Percentiles rank a stretch among this genome's conserved stretches.
Conservation (phyloP, 2,888 invertebrate genomes). For the Coremacera marginata region DNA sequence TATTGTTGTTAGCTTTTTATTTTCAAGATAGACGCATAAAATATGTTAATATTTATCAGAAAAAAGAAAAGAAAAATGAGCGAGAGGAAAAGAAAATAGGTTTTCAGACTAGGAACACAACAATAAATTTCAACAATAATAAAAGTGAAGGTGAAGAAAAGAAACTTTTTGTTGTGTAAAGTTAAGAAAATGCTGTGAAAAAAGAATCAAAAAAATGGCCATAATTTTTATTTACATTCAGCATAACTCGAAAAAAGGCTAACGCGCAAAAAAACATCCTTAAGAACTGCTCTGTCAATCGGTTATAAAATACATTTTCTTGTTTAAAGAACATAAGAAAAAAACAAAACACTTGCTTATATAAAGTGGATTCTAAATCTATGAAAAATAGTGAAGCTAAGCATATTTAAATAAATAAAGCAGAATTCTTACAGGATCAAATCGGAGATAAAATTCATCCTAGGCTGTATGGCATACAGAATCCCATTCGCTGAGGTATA, state of each 20-base stretch:
- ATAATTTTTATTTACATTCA: background rate
- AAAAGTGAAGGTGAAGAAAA: slow-evolving; percentile 28
- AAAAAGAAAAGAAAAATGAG: background rate
- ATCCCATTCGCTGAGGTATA: too few species aligned
- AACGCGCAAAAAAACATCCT: background rate
- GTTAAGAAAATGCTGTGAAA: background rate
- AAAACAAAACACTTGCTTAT: too few species aligned
- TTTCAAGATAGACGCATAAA: slow-evolving; percentile 23
- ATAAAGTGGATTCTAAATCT: too few species aligned
- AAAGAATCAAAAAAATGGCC: background rate
- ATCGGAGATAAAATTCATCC: too few species aligned
- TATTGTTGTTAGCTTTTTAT: background rate
- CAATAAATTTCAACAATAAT: slow-evolving; percentile 26
- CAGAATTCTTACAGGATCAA: too few species aligned
- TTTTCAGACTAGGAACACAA: background rate
- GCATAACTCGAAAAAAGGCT: background rate
- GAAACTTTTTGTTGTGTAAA: background rate
- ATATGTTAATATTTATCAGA: slow-evolving; percentile 21
- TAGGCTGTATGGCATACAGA: too few species aligned
- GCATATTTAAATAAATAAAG: too few species aligned
- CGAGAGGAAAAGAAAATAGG: background rate
- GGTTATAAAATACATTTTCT: too few species aligned
- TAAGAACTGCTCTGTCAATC: background rate
- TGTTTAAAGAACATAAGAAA: too few species aligned
- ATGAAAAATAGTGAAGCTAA: too few species aligned